Conservation (phyloP, 1,140 invertebrate species). For the Hylyphantes graminicola region DNA sequence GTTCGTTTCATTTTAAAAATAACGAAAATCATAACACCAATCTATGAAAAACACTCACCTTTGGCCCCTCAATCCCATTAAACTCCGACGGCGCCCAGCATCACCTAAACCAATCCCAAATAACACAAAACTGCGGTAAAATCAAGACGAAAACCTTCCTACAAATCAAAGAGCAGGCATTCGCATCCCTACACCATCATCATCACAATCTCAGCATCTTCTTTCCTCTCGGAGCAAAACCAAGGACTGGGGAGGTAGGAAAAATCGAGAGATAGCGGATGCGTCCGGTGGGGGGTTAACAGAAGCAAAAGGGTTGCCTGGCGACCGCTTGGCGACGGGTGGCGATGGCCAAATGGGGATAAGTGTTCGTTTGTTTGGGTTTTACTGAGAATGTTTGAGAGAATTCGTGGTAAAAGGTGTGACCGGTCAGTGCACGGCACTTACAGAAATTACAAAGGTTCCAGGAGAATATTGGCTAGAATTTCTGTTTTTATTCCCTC, state of each 20-base stretch:
- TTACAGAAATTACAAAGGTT: too few species aligned
- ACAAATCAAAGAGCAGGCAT: not conserved
- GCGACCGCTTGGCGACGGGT: not conserved
- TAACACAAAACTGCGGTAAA: slow-evolving; percentile 1
- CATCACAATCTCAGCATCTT: slow-evolving; percentile 4
- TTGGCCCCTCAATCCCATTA: slow-evolving; percentile 28
- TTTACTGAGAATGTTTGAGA: too few species aligned
- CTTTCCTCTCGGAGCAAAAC: slow-evolving; percentile 9
- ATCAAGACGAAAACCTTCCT: not conserved
- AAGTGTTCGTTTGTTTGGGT: too few species aligned
- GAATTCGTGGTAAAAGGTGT: too few species aligned
- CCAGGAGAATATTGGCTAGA: too few species aligned
- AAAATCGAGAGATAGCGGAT: slow-evolving; percentile 18
- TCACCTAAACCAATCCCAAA: not conserved
- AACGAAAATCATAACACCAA: not conserved
- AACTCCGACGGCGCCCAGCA: not conserved
- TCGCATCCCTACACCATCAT: slow-evolving; percentile 3
- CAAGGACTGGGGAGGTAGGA: slow-evolving; percentile 22
- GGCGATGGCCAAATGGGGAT: not conserved
- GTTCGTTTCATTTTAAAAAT: not conserved
- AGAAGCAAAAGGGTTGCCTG: slow-evolving; percentile 21
- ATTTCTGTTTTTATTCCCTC: too few species aligned
- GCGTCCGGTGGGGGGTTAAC: not conserved
- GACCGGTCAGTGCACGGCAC: too few species aligned
- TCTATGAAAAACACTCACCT: slow-evolving; percentile 2